A percentile compares a stretch with the other conserved stretches of the same genome.
phyloP scores from a whole-genome alignment of 2,888 invertebrate species.

The Plebejus argus region DNA sequence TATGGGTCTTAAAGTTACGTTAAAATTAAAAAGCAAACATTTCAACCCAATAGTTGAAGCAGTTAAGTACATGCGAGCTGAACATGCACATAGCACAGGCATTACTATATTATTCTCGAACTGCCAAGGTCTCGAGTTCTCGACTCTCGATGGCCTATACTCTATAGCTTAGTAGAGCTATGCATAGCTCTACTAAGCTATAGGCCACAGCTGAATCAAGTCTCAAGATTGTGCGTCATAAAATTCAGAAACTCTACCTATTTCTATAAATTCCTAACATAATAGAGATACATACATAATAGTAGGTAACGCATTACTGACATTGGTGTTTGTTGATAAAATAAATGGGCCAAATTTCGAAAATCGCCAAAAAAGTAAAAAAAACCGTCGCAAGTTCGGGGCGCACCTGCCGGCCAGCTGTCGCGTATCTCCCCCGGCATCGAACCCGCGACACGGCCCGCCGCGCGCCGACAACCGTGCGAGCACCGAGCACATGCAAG shows the following conservation, averaged over 20 bases:
- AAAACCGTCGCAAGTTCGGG: conserved; percentile 39
- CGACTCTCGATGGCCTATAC: no score
- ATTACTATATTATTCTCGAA: background rate
- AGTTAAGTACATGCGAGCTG: background rate
- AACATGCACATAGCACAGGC: background rate
- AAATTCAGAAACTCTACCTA: background rate
- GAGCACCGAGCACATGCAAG: background rate
- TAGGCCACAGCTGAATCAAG: background rate
- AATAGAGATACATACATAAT: no score
- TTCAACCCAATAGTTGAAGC: background rate
- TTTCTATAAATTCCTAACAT: background rate
- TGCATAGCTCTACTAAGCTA: background rate
- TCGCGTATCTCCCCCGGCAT: conserved; percentile 66
- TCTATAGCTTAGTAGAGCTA: no score
- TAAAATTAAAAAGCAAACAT: background rate
- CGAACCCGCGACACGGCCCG: conserved; percentile 51
- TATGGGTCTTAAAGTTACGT: background rate
- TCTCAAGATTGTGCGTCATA: background rate
- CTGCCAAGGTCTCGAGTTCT: background rate
- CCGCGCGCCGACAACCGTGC: background rate
- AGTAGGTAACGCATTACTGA: background rate
- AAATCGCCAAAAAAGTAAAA: conserved; percentile 19
- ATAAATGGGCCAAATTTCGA: conserved; percentile 21
- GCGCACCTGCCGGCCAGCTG: conserved; percentile 60
- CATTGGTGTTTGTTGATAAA: background rate